Evolutionary conservation across 2,888 invertebrate species (phyloP).

Genomic region (Drosophila histrio): DNA sequence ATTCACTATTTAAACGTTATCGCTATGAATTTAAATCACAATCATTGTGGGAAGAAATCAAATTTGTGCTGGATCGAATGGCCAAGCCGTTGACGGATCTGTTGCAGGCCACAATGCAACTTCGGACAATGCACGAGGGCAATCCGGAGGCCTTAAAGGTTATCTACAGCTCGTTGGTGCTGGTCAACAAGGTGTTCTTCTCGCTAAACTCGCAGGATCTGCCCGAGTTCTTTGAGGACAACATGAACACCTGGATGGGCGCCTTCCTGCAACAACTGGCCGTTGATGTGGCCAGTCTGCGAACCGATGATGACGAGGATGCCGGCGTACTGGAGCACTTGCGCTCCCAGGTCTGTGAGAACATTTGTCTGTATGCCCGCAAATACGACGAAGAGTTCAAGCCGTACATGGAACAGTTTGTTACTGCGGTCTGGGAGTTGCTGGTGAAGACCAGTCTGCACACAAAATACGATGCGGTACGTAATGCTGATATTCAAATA

Average conservation of each 20-base stretch:
- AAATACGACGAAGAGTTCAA: slow-evolving; percentile 99
- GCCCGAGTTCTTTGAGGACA: slow-evolving; percentile 99
- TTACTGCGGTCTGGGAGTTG: slow-evolving; percentile 97
- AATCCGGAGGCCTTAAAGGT: slow-evolving; percentile 93
- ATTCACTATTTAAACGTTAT: slow-evolving; percentile 98
- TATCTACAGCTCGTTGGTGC: slow-evolving; percentile 94
- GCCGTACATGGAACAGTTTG: slow-evolving; percentile 94
- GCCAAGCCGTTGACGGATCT: slow-evolving; percentile 97
- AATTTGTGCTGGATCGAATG: slow-evolving; percentile 96
- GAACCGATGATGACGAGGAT: slow-evolving; percentile 92
- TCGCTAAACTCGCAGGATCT: slow-evolving; percentile 98
- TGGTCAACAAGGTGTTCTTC: slow-evolving; percentile 97
- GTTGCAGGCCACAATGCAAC: slow-evolving; percentile 93
- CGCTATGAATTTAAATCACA: slow-evolving; percentile 98
- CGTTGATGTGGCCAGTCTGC: slow-evolving; percentile 90
- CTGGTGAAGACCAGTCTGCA: slow-evolving; percentile 93
- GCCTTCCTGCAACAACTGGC: slow-evolving; percentile 93
- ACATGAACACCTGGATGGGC: slow-evolving; percentile 97
- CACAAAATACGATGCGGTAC: slow-evolving; percentile 95
- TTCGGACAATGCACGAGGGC: slow-evolving; percentile 90
- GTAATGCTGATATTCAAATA: slow-evolving; percentile 54
- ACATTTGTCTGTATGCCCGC: slow-evolving; percentile 96
- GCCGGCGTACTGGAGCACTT: slow-evolving; percentile 95
- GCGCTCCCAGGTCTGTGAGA: slow-evolving; percentile 98
- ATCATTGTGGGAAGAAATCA: slow-evolving; percentile 97